A percentile compares a stretch with the other conserved stretches of the same genome.
Conservation (phyloP, 2,888 invertebrate species). For the Fissipunctia ypsillon region DNA sequence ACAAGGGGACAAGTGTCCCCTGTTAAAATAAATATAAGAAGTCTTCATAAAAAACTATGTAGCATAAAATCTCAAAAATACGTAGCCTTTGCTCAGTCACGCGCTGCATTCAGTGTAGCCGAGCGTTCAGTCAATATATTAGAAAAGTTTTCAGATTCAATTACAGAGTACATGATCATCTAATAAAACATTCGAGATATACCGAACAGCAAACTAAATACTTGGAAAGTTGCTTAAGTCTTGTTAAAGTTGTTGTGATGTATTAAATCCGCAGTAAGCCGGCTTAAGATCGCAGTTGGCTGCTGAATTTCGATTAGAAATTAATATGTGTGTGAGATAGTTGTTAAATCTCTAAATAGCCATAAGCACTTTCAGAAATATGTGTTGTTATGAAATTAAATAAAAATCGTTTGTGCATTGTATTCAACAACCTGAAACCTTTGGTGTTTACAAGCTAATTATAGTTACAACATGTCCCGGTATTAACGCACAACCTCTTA, state of each 20-base stretch:
- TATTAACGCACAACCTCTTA: no score
- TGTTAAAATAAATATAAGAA: not conserved
- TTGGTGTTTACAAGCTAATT: no score
- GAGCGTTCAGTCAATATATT: slow-evolving; percentile 42
- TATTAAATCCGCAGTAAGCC: slow-evolving; percentile 56
- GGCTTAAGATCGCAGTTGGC: slow-evolving; percentile 39
- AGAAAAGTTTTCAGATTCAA: slow-evolving; percentile 54
- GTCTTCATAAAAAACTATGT: not conserved
- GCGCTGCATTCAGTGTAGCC: slow-evolving; percentile 22
- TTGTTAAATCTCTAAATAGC: slow-evolving; percentile 23
- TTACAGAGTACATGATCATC: slow-evolving; percentile 45
- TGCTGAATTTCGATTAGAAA: slow-evolving; percentile 57
- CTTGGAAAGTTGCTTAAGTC: slow-evolving; percentile 57
- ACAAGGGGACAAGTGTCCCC: no score
- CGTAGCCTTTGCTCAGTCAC: slow-evolving; percentile 3
- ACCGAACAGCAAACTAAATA: slow-evolving; percentile 57
- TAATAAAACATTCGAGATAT: slow-evolving; percentile 58
- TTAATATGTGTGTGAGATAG: slow-evolving; percentile 49
- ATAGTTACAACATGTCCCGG: no score
- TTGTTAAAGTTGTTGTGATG: slow-evolving; percentile 60
- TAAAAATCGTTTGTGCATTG: not conserved
- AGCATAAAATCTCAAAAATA: not conserved
- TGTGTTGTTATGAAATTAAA: not conserved
- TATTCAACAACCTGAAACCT: slow-evolving; percentile 1
- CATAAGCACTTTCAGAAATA: not conserved